Base-by-base conservation (phyloP, 2,797 vertebrate genomes). In the Fistularia commersonii region DNA sequence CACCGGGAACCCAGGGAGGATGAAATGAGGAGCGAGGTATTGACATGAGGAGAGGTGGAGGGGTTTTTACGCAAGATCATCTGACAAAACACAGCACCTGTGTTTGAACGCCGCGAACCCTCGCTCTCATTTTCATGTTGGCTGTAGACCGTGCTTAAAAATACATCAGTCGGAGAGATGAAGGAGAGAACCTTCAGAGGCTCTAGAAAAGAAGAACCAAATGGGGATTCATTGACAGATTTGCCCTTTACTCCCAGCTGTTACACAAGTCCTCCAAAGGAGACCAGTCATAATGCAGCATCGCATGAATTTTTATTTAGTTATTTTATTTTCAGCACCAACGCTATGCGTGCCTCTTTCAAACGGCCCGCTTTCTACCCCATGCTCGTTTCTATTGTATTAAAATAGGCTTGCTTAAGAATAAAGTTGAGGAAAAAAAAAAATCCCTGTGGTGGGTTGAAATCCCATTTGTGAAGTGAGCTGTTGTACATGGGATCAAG, bases 401-500 rank as follows among this genome's bases (percentile, higher is more conserved):
- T 71, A 74, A 72, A 66, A 50, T 40, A 44, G 41, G 43, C 48
- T 58, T 48, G 55, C 59, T 71, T 69, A 53, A 52, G 9, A 71
- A 51, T 62, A 14, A 55, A 63, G 48, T 46, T 41, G 0, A 8
- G 3, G 3, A 32, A 38, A 38, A 55, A 67, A 54, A 61, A 53
- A 49, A 51, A 0, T 53, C 59, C 69, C 61, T 3, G 47, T 65
- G 60, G 80, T 83, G 69, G 60, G 52, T 58, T 81, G 62, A 74
- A 84, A 81, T 82, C 70, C 74, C 77, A 61, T 73, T 76, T 78
- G 61, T 48, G 10, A 66, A 72, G 55, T 72, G 72, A 69, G 57
- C 56, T 52, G 65, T 61, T 64, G 47, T 67, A 51, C 62, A 62
- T 37, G 55, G 66, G 71, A 76, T 81, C 77, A 80, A 80, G 66